These are phyloP conservation scores for Leucopternis melanops DNA, from an alignment of 2,113 vertebrate genomes.

Conservation along the genomic window DNA sequence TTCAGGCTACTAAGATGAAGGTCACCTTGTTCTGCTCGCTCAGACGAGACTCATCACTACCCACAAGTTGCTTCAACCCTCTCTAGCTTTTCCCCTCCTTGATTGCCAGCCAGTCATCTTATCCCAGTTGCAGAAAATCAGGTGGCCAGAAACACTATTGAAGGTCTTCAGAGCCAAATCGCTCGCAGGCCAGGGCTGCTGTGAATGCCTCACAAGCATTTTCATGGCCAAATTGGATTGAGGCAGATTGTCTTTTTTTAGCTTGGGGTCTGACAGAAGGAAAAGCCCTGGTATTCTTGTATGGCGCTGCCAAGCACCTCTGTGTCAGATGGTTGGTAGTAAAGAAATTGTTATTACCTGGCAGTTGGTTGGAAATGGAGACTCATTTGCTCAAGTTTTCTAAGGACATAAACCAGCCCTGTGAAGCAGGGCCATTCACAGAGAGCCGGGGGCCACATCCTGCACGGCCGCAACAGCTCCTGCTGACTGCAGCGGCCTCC, in stretches of 20 bases:
- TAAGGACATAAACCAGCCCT: neutral
- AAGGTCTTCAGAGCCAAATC: neutral
- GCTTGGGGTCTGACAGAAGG: neutral
- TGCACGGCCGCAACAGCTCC: fast-evolving
- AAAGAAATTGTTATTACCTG: conserved; percentile 23
- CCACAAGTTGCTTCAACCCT: neutral
- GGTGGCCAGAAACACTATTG: neutral
- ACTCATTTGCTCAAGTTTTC: neutral
- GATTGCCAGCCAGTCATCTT: neutral
- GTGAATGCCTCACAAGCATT: neutral
- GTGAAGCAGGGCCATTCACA: neutral
- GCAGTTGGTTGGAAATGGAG: neutral
- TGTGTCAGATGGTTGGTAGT: neutral
- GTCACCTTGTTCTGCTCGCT: neutral
- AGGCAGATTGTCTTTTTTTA: neutral
- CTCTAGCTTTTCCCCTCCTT: neutral
- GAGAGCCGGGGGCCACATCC: neutral
- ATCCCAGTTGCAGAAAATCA: neutral
- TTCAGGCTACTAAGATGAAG: neutral
- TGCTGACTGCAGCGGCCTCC: neutral
- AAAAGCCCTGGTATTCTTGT: neutral
- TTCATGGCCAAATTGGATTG: neutral
- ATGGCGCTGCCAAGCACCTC: neutral
- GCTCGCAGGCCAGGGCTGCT: neutral
- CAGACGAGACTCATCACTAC: neutral